A percentile compares a stretch with the other conserved stretches of the same genome.
These are phyloP conservation scores for Bombyx huttoni DNA, from an alignment of 2,888 invertebrate species.

Conservation along the genomic window DNA sequence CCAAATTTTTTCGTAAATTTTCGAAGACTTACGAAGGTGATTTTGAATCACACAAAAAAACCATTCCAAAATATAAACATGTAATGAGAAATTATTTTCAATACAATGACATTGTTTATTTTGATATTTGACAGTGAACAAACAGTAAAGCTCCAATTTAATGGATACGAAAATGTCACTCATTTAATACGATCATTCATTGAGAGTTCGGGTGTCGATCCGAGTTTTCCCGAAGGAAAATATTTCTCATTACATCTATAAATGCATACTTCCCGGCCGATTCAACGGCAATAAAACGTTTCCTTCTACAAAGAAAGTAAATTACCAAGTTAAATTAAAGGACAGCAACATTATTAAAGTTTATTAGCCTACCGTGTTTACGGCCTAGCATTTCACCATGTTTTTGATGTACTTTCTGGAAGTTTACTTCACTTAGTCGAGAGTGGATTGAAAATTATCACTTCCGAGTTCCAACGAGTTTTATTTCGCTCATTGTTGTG, in stretches of 20 bases:
- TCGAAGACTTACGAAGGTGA: too few relatives aligned
- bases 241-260: not conserved
- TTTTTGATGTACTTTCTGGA: slow-evolving; percentile 21
- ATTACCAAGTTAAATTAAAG: slow-evolving; percentile 43
- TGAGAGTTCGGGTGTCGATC: too few relatives aligned
- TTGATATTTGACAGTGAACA: too few relatives aligned
- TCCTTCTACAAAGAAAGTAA: slow-evolving; percentile 28
- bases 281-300: slow-evolving; percentile 17
- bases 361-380: slow-evolving; percentile 17
- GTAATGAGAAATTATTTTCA: too few relatives aligned
- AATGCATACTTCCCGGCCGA: not conserved
- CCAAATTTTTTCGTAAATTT: too few relatives aligned
- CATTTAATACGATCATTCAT: too few relatives aligned
- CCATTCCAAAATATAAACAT: too few relatives aligned
- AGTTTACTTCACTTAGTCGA: slow-evolving; percentile 16
- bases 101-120: too few relatives aligned
- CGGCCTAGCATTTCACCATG: slow-evolving; percentile 5
- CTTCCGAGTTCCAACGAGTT: not conserved
- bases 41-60: too few relatives aligned
- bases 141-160: too few relatives aligned
- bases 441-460: not conserved
- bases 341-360: slow-evolving; percentile 23
- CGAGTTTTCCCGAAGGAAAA: too few relatives aligned
- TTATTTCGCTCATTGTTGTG: not conserved
- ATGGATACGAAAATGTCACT: too few relatives aligned